phyloP scores from a whole-genome alignment of 2,888 invertebrate genomes.

The Lamproptera curius region DNA sequence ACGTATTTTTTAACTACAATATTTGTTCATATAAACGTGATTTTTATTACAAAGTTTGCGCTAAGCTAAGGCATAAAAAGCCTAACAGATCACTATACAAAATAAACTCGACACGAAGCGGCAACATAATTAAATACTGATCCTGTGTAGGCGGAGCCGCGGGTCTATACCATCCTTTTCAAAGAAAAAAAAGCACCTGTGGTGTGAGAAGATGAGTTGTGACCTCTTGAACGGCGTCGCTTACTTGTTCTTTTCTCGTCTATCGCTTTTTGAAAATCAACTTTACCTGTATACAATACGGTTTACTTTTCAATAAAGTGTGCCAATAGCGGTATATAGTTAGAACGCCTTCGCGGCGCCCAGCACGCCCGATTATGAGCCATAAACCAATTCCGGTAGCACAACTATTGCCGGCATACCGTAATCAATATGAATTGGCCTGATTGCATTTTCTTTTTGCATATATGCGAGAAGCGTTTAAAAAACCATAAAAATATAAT shows the following conservation, averaged over 20 bases:
- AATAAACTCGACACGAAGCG: slow-evolving; percentile 6
- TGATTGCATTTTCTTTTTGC: slow-evolving; percentile 29
- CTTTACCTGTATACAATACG: slow-evolving; percentile 25
- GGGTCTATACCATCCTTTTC: slow-evolving; percentile 42
- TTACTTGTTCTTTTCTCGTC: background rate
- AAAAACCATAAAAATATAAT: no score
- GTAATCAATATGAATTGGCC: slow-evolving; percentile 38
- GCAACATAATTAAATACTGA: slow-evolving; percentile 48
- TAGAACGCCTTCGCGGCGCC: slow-evolving; percentile 69
- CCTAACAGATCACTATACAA: no score
- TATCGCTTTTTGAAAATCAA: background rate
- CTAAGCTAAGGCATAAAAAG: no score
- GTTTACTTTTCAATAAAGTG: slow-evolving; percentile 27
- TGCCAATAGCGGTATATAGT: slow-evolving; percentile 27
- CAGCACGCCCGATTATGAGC: slow-evolving; percentile 61
- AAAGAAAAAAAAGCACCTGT: slow-evolving; percentile 66
- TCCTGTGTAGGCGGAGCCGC: slow-evolving; percentile 53
- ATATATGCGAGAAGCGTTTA: no score
- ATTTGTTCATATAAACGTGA: no score
- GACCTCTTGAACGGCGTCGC: slow-evolving; percentile 33
- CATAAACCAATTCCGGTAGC: slow-evolving; percentile 76
- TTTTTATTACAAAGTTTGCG: no score
- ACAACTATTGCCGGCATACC: slow-evolving; percentile 55
- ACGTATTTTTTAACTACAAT: no score
- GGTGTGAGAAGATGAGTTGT: slow-evolving; percentile 68